Base-by-base conservation (phyloP, 1,140 invertebrate genomes). In the Achroia grisella region DNA sequence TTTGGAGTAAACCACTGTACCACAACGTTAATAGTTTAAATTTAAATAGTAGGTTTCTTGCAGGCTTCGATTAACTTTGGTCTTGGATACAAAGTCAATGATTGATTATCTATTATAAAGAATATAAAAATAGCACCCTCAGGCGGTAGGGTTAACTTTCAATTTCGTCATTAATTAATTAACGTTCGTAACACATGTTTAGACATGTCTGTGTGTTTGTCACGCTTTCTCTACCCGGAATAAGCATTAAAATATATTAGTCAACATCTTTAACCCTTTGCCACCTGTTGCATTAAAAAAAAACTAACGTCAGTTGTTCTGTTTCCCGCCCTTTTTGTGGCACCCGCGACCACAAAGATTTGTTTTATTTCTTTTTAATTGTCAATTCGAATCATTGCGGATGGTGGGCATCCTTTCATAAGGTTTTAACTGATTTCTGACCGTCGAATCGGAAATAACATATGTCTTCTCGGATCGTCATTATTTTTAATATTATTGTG, bases 321-420 rank as follows among this genome's bases (percentile, higher is more conserved):
- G 51, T 54, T 75, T 78, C 64, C 74, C 70, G 71, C 71, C 60
- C 51, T 64, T 69, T 66, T 62, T 54, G 15, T 62, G 65, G 61
- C 62, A 61, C 49, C 57, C 62, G 72, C 56, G 54, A 56, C 57
- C 52, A 57, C 60, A 63, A 61, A 66, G 77, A 80, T 83, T 81
- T 80, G 76, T 83, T 83, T 83, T 83, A 83, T 83, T 79, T 78
- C 71, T 79, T 83, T 83, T 83, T 83, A 83, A 83, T 83, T 83
- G 73, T 83, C 62, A 51, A 62, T 62, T 59, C 44, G 56, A 44
- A 48, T 60, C 50, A 50, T 41, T 49, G 58, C 52, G 62, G 60
- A 59, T 59, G 64, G 61, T 59, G 62, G 61, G 64, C 62, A 41
- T 39, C 44, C 37, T 68, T 71, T 76, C 70, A 60, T 46, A 56